These are phyloP conservation scores for Leptinotarsa tumamoca DNA, from an alignment of 2,888 invertebrate genomes.

Conservation along the genomic window DNA sequence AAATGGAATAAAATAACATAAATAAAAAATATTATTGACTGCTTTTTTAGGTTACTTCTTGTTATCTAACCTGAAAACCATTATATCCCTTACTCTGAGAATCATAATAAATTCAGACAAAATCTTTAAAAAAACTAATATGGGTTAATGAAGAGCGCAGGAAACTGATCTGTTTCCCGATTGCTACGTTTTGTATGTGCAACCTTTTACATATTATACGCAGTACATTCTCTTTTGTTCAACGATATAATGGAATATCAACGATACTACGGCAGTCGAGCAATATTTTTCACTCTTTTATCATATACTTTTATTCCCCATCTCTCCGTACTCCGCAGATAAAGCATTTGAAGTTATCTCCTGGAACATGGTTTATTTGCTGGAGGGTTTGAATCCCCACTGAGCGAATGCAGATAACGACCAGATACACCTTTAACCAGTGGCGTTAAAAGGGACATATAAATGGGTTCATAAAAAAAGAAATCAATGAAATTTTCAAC, in stretches of 20 bases:
- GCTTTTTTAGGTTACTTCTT: no score
- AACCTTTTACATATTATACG: background rate
- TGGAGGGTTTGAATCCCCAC: constrained; percentile 32
- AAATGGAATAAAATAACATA: no score
- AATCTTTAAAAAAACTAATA: no score
- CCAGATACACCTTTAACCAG: constrained; percentile 24
- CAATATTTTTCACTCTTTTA: constrained; percentile 27
- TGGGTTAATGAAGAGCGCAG: no score
- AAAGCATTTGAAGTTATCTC: constrained; percentile 36
- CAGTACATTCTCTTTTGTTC: background rate
- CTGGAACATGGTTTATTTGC: constrained; percentile 38
- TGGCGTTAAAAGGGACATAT: background rate
- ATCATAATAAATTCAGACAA: no score
- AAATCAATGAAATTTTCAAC: no score
- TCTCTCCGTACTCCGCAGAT: constrained; percentile 30
- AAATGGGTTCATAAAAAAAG: background rate
- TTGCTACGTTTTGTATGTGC: no score
- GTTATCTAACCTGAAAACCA: no score
- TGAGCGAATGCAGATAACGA: constrained; percentile 31
- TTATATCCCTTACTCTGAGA: no score
- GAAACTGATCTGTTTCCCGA: no score
- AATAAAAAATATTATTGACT: no score
- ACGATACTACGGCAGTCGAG: constrained; percentile 21
- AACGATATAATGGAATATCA: constrained; percentile 12
- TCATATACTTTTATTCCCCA: constrained; percentile 28